These are phyloP conservation scores for Meiosimyza platycephala DNA, from an alignment of 2,888 invertebrate genomes.

Conservation along the genomic window DNA sequence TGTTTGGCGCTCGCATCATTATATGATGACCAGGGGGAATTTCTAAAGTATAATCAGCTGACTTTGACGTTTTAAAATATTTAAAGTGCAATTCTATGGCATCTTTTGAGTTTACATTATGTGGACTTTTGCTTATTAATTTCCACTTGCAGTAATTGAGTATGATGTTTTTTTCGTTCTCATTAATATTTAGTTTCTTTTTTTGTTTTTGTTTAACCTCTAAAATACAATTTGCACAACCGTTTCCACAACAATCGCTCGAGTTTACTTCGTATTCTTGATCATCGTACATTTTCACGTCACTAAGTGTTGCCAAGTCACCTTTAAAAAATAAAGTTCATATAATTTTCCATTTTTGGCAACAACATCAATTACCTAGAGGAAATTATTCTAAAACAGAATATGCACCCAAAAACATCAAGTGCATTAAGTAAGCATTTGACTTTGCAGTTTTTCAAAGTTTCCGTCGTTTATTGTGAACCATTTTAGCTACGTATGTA, in stretches of 20 bases:
- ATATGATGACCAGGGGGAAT: slow-evolving; percentile 60
- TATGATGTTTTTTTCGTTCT: slow-evolving; percentile 49
- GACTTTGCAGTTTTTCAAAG: too few species aligned
- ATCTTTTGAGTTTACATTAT: slow-evolving; percentile 42
- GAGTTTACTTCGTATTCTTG: slow-evolving; percentile 19
- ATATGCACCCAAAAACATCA: too few species aligned
- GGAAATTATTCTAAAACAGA: too few species aligned
- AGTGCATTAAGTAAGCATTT: too few species aligned
- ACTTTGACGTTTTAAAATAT: slow-evolving; percentile 37
- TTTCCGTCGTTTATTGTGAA: too few species aligned
- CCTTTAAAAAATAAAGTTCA: neutral
- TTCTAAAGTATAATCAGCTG: slow-evolving; percentile 51
- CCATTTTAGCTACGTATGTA: too few species aligned
- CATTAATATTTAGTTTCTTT: neutral
- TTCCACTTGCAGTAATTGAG: slow-evolving; percentile 48
- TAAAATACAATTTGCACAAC: slow-evolving; percentile 64
- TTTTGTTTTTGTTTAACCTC: slow-evolving; percentile 50
- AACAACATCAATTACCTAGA: too few species aligned
- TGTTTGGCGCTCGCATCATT: slow-evolving; percentile 51
- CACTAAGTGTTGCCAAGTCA: neutral
- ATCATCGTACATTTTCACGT: too few species aligned
- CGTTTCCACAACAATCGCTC: slow-evolving; percentile 64
- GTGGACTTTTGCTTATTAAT: slow-evolving; percentile 44
- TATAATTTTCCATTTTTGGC: too few species aligned
- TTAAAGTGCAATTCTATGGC: slow-evolving; percentile 56